These are phyloP conservation scores for Drosophila koepferae DNA, from an alignment of 2,888 invertebrate species.

Conservation along the genomic window DNA sequence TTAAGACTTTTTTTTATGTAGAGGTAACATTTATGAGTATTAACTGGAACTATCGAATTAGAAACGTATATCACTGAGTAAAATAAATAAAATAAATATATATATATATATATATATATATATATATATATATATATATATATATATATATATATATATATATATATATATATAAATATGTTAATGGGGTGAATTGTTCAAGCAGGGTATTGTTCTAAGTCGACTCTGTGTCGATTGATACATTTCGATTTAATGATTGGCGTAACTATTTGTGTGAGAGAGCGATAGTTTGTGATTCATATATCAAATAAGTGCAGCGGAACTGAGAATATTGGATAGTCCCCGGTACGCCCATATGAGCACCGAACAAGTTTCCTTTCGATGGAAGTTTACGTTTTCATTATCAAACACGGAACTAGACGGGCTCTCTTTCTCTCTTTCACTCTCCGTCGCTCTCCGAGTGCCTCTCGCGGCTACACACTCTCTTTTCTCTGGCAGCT, in stretches of 20 bases:
- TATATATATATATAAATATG: not conserved
- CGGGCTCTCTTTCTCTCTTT: slow-evolving; percentile 11
- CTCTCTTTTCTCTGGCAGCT: slow-evolving; percentile 10
- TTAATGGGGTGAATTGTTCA: not conserved
- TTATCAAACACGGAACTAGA: slow-evolving; percentile 54
- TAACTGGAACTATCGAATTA: not conserved
- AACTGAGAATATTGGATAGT: slow-evolving; percentile 45
- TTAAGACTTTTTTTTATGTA: no score
- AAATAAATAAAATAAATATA: not conserved
- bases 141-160: no score
- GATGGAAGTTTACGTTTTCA: slow-evolving; percentile 31
- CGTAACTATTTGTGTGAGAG: slow-evolving; percentile 7
- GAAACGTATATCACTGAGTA: not conserved
- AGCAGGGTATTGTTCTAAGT: slow-evolving; percentile 17
- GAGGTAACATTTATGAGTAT: not conserved
- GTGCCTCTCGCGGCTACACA: not conserved
- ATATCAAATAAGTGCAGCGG: slow-evolving; percentile 46
- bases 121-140: no score
- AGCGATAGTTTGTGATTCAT: slow-evolving; percentile 30
- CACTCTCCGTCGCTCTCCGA: not conserved
- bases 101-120: no score
- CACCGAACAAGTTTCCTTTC: slow-evolving; percentile 54
- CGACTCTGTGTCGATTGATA: not conserved
- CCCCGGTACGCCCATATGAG: slow-evolving; percentile 38
- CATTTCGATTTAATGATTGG: slow-evolving; percentile 22